Evolutionary conservation across 2,797 vertebrate species (phyloP).

Genomic region (Apogon talboti): DNA sequence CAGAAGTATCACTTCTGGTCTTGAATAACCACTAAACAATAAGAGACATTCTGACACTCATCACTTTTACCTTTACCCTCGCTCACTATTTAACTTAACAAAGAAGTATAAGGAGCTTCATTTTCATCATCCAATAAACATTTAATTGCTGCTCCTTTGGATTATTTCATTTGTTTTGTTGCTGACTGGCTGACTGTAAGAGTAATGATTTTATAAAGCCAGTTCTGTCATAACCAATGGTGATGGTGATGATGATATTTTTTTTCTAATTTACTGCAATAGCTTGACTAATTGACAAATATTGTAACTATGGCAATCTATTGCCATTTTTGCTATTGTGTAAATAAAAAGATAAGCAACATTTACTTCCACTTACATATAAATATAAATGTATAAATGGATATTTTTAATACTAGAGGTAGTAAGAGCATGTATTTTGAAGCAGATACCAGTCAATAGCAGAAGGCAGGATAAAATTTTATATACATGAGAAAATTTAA

Average conservation of each 20-base stretch:
- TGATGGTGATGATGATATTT: constrained; percentile 2
- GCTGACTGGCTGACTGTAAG: background rate
- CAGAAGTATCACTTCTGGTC: constrained; percentile 45
- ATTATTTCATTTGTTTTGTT: background rate
- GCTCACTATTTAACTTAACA: constrained; percentile 11
- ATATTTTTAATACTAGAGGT: background rate
- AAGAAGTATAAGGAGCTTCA: constrained; percentile 4
- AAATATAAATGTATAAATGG: background rate
- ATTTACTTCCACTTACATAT: constrained; percentile 19
- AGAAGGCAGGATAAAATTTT: background rate
- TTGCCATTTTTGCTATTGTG: constrained; percentile 7
- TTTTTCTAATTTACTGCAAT: constrained; percentile 15
- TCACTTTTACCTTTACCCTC: constrained; percentile 30
- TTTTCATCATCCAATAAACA: constrained; percentile 4
- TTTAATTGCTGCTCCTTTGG: background rate
- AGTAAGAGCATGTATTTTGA: background rate
- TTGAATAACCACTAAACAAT: constrained; percentile 44
- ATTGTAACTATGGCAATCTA: background rate
- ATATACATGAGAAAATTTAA: background rate
- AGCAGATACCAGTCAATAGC: background rate
- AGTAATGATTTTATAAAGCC: background rate
- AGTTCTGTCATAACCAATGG: constrained; percentile 2
- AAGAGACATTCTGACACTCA: constrained; percentile 16
- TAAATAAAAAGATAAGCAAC: background rate
- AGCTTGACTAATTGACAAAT: constrained; percentile 13